A percentile compares a stretch with the other conserved stretches of the same genome.
phyloP scores from a whole-genome alignment of 2,888 invertebrate genomes.

The Lepetodrilus schrolli region DNA sequence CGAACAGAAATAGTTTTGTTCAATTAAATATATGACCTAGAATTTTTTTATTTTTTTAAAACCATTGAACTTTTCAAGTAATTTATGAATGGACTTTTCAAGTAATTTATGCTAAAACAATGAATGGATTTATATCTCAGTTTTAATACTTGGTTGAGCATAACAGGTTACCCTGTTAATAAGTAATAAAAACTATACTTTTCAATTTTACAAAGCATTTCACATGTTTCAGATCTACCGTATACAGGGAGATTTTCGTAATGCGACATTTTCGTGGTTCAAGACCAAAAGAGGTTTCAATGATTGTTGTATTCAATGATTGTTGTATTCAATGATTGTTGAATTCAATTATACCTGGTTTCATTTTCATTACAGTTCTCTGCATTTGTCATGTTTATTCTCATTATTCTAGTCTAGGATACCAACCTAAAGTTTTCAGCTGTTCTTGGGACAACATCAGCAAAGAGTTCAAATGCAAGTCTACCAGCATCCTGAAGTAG shows the following conservation, averaged over 20 bases:
- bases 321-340: background rate
- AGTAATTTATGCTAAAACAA: background rate
- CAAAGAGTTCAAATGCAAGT: slow-evolving; percentile 97
- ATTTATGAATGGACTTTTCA: background rate
- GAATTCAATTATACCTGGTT: background rate
- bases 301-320: background rate
- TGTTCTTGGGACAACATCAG: slow-evolving; percentile 96
- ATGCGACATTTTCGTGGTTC: too few species aligned
- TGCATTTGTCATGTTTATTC: too few species aligned
- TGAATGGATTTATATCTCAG: background rate
- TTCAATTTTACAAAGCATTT: too few species aligned
- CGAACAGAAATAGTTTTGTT: slow-evolving; percentile 35
- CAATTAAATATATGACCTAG: background rate
- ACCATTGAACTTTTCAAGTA: background rate
- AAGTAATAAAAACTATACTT: too few species aligned
- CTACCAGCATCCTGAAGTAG: slow-evolving; percentile 90
- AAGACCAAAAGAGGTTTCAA: too few species aligned
- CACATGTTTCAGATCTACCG: too few species aligned
- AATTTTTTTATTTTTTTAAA: too few species aligned
- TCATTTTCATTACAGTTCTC: background rate
- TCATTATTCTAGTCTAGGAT: background rate
- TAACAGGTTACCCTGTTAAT: too few species aligned
- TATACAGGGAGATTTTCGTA: too few species aligned
- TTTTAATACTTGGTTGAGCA: background rate
- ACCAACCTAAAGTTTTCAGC: slow-evolving; percentile 89